A percentile compares a stretch with the other conserved stretches of the same genome.
These are phyloP conservation scores for Homarus americanus DNA, from an alignment of 1,140 invertebrate species.

Conservation along the genomic window DNA sequence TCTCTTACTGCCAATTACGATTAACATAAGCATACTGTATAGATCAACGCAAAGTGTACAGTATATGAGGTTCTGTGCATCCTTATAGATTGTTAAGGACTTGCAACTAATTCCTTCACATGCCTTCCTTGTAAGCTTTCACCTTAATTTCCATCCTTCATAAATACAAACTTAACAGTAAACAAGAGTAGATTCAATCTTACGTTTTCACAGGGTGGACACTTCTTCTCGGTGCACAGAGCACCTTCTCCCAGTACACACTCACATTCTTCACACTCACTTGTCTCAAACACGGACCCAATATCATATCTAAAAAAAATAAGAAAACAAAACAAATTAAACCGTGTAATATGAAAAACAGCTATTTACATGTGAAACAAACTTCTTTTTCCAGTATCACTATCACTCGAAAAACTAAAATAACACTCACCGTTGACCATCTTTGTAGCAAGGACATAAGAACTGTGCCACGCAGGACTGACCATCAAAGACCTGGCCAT, in stretches of 20 bases:
- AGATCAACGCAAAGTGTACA: too few species aligned
- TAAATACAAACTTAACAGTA: too few species aligned
- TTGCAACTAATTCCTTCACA: too few species aligned
- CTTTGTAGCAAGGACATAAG: slow-evolving; percentile 87
- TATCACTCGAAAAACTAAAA: not conserved
- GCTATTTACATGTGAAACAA: not conserved
- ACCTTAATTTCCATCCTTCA: too few species aligned
- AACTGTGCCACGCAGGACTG: slow-evolving; percentile 83
- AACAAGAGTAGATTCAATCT: not conserved
- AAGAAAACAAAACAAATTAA: not conserved
- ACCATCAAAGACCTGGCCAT: slow-evolving; percentile 84
- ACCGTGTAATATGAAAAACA: not conserved
- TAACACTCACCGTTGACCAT: slow-evolving; percentile 82
- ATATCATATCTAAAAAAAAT: slow-evolving; percentile 82
- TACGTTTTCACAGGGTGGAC: slow-evolving; percentile 82
- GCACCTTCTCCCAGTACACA: slow-evolving; percentile 86
- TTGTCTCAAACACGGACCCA: slow-evolving; percentile 84
- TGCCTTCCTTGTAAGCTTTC: too few species aligned
- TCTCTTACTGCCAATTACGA: too few species aligned
- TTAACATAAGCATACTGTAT: too few species aligned
- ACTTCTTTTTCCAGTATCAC: not conserved
- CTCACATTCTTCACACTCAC: slow-evolving; percentile 86
- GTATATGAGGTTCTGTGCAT: too few species aligned
- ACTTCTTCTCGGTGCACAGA: slow-evolving; percentile 84
- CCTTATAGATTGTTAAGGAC: too few species aligned